These are phyloP conservation scores for Malacosoma neustria DNA, from an alignment of 2,888 invertebrate genomes.

Conservation along the genomic window DNA sequence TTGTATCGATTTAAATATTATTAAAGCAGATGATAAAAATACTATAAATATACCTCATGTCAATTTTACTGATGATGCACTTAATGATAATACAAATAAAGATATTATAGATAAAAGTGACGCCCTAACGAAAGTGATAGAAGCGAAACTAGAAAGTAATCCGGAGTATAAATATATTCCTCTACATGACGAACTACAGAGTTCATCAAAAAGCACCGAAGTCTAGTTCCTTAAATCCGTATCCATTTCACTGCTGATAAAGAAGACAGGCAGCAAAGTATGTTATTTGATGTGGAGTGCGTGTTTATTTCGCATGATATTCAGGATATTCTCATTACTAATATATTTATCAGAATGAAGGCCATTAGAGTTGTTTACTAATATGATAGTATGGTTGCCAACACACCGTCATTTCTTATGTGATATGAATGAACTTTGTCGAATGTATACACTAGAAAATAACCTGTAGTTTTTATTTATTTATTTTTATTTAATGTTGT, in stretches of 20 bases:
- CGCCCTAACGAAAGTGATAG: constrained; percentile 53
- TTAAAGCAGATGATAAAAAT: constrained; percentile 9
- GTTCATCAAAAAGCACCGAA: constrained; percentile 61
- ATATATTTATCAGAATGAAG: no score
- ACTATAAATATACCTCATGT: constrained; percentile 11
- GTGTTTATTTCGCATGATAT: no score
- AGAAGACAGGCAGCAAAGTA: constrained; percentile 45
- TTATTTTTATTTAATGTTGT: no score
- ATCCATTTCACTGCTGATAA: constrained; percentile 26
- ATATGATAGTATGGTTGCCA: no score
- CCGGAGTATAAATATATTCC: constrained; percentile 59
- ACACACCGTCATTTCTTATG: no score
- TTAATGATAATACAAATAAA: constrained; percentile 35
- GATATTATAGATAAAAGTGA: constrained; percentile 57
- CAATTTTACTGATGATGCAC: constrained; percentile 22
- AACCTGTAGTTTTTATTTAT: no score
- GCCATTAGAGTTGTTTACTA: no score
- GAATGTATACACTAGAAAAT: no score
- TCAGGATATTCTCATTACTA: no score
- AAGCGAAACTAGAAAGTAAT: constrained; percentile 56
- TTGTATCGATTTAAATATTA: constrained; percentile 28
- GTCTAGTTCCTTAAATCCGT: constrained; percentile 40
- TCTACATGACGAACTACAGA: constrained; percentile 44
- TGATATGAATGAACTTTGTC: no score
- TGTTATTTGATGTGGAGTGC: constrained; percentile 26